Percentiles rank a stretch among this genome's conserved stretches.
These are phyloP conservation scores for Alloscopus bannaensis DNA, from an alignment of 2,888 invertebrate genomes.

Conservation along the genomic window DNA sequence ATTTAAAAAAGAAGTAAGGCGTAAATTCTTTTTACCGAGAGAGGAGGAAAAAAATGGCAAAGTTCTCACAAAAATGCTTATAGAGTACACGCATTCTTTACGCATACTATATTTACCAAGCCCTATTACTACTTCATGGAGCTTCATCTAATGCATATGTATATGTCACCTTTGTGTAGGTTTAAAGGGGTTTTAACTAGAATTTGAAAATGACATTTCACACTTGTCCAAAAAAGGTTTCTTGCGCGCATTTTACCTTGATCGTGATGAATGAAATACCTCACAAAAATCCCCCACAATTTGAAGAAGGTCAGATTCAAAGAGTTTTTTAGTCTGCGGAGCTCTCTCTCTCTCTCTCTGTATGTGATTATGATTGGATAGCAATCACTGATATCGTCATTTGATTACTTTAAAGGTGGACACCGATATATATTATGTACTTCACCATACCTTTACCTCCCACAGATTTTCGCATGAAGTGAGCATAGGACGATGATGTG, in stretches of 20 bases:
- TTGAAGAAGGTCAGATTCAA: too few relatives aligned
- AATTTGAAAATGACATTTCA: not conserved
- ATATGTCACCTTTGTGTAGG: not conserved
- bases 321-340: too few relatives aligned
- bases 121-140: not conserved
- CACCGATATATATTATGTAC: not conserved
- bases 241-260: too few relatives aligned
- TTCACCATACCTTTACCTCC: not conserved
- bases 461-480: not conserved
- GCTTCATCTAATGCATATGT: too few relatives aligned
- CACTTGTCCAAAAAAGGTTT: too few relatives aligned
- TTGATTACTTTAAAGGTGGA: not conserved
- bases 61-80: too few relatives aligned
- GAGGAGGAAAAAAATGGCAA: not conserved
- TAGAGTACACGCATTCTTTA: not conserved
- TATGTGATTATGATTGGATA: slow-evolving; percentile 5
- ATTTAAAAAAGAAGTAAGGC: slow-evolving; percentile 10
- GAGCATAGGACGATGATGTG: not conserved
- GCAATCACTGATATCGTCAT: not conserved
- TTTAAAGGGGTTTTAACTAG: not conserved
- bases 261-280: too few relatives aligned
- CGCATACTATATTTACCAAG: not conserved
- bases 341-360: too few relatives aligned
- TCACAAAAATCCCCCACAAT: too few relatives aligned
- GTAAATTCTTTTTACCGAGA: slow-evolving; percentile 9